A percentile compares a stretch with the other conserved stretches of the same genome.
phyloP scores from a whole-genome alignment of 2,888 invertebrate genomes.

The Acleris sparsana region DNA sequence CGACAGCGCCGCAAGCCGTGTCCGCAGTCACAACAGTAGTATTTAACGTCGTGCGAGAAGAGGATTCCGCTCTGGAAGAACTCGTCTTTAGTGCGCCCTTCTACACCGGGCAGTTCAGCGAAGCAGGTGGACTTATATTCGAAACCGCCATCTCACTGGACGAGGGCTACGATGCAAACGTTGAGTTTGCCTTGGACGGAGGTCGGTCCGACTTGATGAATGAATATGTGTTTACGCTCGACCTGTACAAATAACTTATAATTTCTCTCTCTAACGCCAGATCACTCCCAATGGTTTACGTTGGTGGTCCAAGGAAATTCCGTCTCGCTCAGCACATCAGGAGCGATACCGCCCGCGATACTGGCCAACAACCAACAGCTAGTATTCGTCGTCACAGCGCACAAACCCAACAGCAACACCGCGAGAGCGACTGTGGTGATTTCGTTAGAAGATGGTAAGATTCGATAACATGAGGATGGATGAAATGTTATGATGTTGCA shows the following conservation, averaged over 20 bases:
- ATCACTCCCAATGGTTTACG: slow-evolving; percentile 19
- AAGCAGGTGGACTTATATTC: slow-evolving; percentile 39
- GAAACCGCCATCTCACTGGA: slow-evolving; percentile 40
- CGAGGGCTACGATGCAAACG: slow-evolving; percentile 44
- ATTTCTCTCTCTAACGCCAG: neutral
- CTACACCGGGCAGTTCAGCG: slow-evolving; percentile 46
- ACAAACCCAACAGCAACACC: slow-evolving; percentile 29
- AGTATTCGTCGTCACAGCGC: slow-evolving; percentile 40
- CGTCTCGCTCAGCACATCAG: slow-evolving; percentile 27
- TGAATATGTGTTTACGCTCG: neutral
- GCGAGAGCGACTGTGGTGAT: slow-evolving; percentile 45
- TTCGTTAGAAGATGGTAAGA: slow-evolving; percentile 33
- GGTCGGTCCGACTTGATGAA: slow-evolving; percentile 37
- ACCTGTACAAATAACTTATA: neutral
- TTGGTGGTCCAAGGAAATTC: slow-evolving; percentile 6
- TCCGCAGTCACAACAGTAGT: slow-evolving; percentile 47
- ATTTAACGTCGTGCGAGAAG: slow-evolving; percentile 39
- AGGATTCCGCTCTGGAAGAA: slow-evolving; percentile 19
- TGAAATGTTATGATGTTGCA: neutral
- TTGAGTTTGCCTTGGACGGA: slow-evolving; percentile 48
- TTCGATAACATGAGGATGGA: neutral
- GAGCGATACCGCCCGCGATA: slow-evolving; percentile 31
- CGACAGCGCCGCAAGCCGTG: slow-evolving; percentile 44
- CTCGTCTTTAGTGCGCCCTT: slow-evolving; percentile 43
- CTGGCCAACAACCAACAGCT: slow-evolving; percentile 40